Evolutionary conservation across 2,888 invertebrate species (phyloP).

Genomic region (Thecophora atra): DNA sequence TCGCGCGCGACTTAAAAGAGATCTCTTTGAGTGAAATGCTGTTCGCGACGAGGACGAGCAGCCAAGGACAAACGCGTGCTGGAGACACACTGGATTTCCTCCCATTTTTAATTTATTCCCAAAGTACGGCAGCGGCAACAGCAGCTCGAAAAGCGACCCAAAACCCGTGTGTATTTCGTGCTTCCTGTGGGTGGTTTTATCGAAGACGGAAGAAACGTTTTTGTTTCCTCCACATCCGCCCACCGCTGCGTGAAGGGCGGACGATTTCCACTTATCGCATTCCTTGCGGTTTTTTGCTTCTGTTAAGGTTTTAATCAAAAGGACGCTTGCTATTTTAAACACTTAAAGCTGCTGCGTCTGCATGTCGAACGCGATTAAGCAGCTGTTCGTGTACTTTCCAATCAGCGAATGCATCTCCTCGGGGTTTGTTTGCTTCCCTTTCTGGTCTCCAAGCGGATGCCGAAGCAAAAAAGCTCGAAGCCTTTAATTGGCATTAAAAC

Average conservation of each 20-base stretch:
- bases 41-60: conserved; percentile 4
- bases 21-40: conserved; percentile 16
- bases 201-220: conserved; percentile 22
- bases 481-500: conserved; percentile 27
- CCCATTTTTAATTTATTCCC: conserved; percentile 65
- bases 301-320: conserved; percentile 34
- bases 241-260: background rate
- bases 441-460: background rate
- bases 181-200: conserved; percentile 53
- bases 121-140: conserved; percentile 49
- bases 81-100: conserved; percentile 52
- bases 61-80: conserved; percentile 42
- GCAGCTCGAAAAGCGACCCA: conserved; percentile 31
- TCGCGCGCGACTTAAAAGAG: conserved; percentile 46
- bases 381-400: conserved; percentile 42
- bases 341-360: conserved; percentile 60
- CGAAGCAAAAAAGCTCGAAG: conserved; percentile 22
- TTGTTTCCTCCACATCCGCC: conserved; percentile 12
- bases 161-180: conserved; percentile 53
- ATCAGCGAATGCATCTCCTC: conserved; percentile 8
- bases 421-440: background rate
- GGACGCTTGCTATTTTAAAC: conserved; percentile 50
- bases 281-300: conserved; percentile 10
- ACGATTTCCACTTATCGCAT: conserved; percentile 32
- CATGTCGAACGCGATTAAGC: conserved; percentile 67